Evolutionary conservation across 2,113 vertebrate species (phyloP).

Genomic region (Marmota flaviventris): DNA sequence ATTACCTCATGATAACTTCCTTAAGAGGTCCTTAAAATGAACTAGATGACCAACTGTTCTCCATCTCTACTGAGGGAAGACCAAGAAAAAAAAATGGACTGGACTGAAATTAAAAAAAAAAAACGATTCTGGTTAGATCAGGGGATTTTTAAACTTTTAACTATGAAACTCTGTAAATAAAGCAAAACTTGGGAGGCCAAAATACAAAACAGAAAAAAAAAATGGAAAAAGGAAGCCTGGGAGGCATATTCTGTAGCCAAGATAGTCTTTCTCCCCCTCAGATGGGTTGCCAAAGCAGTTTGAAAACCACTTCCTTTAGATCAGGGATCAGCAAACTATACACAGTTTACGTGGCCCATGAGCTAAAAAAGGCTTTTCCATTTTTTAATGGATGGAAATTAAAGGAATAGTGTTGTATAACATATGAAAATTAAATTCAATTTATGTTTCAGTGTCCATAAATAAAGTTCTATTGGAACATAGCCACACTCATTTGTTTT

Average conservation of each 20-base stretch:
- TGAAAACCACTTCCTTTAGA: neutral
- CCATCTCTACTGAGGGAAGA: neutral
- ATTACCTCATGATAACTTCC: too few species aligned
- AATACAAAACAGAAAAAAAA: neutral
- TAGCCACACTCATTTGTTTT: neutral
- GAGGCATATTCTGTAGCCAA: neutral
- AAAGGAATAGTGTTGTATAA: neutral
- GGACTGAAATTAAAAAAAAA: constrained; percentile 20
- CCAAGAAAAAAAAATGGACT: neutral
- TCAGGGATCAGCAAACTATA: neutral
- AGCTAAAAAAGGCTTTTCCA: neutral
- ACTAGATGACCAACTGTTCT: neutral
- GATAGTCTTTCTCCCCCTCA: neutral
- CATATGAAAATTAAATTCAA: neutral
- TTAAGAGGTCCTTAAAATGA: neutral
- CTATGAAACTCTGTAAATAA: neutral
- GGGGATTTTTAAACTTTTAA: constrained; percentile 29
- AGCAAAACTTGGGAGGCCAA: neutral
- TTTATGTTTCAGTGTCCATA: neutral
- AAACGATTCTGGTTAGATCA: neutral
- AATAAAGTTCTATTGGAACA: neutral
- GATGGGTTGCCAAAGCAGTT: neutral
- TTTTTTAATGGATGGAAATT: neutral
- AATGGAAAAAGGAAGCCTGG: neutral
- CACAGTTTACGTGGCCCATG: neutral